Evolutionary conservation across 2,113 vertebrate genomes (phyloP).

Genomic region (Electrona antarctica): DNA sequence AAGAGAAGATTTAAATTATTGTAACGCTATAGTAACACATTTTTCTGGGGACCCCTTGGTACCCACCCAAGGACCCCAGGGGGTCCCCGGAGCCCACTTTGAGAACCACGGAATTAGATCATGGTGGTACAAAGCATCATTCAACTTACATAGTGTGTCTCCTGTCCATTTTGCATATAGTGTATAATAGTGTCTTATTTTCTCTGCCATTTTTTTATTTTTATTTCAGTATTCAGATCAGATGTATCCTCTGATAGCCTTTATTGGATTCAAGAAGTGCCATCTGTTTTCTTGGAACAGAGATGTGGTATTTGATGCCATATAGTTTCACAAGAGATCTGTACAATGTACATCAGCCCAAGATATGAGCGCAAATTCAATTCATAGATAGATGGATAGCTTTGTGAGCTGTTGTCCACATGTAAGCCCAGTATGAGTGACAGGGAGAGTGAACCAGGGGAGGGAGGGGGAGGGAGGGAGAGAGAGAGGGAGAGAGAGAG

Average conservation of each 20-base stretch:
- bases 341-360: slow-evolving; percentile 18
- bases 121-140: background rate
- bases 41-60: too few species aligned
- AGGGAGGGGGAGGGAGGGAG: background rate
- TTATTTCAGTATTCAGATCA: background rate
- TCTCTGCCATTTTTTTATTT: background rate
- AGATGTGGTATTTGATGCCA: slow-evolving; percentile 3
- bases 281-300: background rate
- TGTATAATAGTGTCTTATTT: background rate
- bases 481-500: background rate
- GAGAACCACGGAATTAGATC: too few species aligned
- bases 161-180: background rate
- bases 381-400: slow-evolving; percentile 19
- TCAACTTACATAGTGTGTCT: background rate
- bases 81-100: too few species aligned
- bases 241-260: background rate
- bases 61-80: too few species aligned
- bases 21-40: too few species aligned
- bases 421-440: slow-evolving; percentile 17
- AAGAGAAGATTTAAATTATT: too few species aligned
- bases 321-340: slow-evolving; percentile 13
- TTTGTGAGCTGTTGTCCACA: slow-evolving; percentile 10
- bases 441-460: slow-evolving; percentile 17
- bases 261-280: slow-evolving; percentile 4
- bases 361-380: slow-evolving; percentile 5